phyloP scores from a whole-genome alignment of 2,888 invertebrate genomes.

The Alviniconcha strummeri region DNA sequence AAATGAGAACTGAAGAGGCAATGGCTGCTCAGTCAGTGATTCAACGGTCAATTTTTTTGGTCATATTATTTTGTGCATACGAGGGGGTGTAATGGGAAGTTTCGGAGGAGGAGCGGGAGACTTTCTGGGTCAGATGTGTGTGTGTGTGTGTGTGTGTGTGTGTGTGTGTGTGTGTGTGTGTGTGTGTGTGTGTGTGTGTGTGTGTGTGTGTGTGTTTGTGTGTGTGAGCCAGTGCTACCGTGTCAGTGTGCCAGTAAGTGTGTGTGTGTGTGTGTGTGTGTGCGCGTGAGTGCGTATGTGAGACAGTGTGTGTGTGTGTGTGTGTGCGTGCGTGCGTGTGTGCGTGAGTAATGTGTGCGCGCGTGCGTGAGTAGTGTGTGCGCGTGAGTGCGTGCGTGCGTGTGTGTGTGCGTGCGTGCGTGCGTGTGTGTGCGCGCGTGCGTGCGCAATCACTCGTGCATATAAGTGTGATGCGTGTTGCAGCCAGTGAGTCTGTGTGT shows the following conservation, averaged over 20 bases:
- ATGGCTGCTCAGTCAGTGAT: too few species aligned
- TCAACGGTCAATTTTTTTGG: too few species aligned
- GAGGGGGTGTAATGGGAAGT: too few species aligned
- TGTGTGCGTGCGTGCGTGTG: not conserved
- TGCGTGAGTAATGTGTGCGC: too few species aligned
- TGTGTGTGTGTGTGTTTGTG: slow-evolving; percentile 3
- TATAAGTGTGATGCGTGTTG: too few species aligned
- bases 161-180: not conserved
- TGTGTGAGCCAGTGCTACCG: not conserved
- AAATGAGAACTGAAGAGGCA: too few species aligned
- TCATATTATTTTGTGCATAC: too few species aligned
- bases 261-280: slow-evolving; percentile 9
- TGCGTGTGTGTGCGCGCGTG: not conserved
- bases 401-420: not conserved
- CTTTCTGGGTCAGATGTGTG: not conserved
- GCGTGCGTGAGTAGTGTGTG: too few species aligned
- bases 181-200: not conserved
- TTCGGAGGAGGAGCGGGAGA: too few species aligned
- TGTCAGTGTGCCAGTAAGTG: not conserved
- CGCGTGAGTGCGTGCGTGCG: not conserved
- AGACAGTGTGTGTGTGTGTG: not conserved
- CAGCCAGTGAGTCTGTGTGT: too few species aligned
- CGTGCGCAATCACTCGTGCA: not conserved
- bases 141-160: not conserved
- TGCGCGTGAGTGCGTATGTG: not conserved